These are phyloP conservation scores for Spilogale gracilis DNA, from an alignment of 2,113 vertebrate genomes.

Conservation along the genomic window DNA sequence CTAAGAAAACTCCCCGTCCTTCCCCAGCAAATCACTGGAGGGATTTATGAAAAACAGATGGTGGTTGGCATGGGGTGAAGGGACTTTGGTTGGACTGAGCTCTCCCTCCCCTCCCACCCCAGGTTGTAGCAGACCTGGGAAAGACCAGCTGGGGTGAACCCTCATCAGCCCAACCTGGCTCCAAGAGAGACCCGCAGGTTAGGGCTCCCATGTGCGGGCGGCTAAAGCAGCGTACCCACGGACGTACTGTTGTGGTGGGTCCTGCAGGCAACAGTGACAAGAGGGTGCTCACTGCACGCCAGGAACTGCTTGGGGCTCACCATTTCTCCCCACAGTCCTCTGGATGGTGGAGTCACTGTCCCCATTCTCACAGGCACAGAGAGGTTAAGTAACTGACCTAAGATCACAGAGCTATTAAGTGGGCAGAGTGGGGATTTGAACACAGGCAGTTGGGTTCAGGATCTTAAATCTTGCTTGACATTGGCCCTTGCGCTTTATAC, in stretches of 20 bases:
- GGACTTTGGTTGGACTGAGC: neutral
- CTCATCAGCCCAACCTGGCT: neutral
- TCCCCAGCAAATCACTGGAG: neutral
- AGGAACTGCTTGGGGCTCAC: neutral
- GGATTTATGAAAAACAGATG: slow-evolving; percentile 57
- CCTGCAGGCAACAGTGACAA: neutral
- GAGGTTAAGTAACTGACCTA: neutral
- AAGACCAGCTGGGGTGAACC: neutral
- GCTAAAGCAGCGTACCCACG: neutral
- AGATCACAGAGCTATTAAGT: neutral
- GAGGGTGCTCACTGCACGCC: neutral
- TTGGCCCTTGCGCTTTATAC: neutral
- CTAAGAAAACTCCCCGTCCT: neutral
- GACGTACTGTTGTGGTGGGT: fast-evolving
- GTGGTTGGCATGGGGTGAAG: neutral
- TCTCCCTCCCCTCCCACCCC: fast-evolving
- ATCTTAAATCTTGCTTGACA: neutral
- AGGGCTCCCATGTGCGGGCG: neutral
- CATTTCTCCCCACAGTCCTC: neutral
- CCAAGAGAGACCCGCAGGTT: neutral
- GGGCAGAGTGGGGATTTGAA: neutral
- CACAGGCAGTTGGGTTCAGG: neutral
- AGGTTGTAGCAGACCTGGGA: neutral
- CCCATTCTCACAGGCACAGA: neutral
- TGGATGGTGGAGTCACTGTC: fast-evolving